phyloP scores from a whole-genome alignment of 2,113 vertebrate species.

The Haemorhous mexicanus region DNA sequence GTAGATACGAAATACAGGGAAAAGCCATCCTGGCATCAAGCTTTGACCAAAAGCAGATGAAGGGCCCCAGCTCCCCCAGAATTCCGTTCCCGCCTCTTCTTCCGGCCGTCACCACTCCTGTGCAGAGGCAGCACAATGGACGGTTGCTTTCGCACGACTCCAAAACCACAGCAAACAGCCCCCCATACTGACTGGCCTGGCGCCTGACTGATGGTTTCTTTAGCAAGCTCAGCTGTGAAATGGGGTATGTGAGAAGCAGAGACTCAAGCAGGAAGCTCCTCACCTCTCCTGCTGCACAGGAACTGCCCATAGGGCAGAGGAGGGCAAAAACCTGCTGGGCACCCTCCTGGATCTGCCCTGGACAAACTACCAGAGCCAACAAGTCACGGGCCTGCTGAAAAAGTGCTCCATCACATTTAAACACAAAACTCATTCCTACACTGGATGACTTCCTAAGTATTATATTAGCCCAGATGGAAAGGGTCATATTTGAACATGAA shows the following conservation, averaged over 20 bases:
- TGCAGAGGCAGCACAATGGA: not conserved
- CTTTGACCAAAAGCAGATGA: not conserved
- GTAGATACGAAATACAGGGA: not conserved
- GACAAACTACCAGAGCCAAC: not conserved
- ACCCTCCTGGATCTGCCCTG: not conserved
- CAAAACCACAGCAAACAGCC: conserved; percentile 29
- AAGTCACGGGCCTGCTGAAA: not conserved
- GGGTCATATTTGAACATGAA: not conserved
- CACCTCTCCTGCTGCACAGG: not conserved
- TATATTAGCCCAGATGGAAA: not conserved
- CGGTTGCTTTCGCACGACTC: not conserved
- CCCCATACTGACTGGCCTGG: not conserved
- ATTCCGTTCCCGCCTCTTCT: not conserved
- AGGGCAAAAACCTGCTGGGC: not conserved
- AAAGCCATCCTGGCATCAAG: not conserved
- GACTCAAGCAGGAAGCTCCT: not conserved
- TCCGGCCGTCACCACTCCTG: not conserved
- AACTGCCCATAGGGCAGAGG: not conserved
- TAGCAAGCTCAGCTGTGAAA: not conserved
- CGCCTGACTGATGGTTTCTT: not conserved
- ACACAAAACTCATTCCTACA: not conserved
- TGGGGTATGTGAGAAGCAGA: not conserved
- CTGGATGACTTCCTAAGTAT: not conserved
- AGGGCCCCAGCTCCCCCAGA: not conserved
- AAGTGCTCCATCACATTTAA: not conserved